A percentile compares a stretch with the other conserved stretches of the same genome.
Evolutionary conservation across 2,888 invertebrate genomes (phyloP).

Genomic region (Torymus tubicola): DNA sequence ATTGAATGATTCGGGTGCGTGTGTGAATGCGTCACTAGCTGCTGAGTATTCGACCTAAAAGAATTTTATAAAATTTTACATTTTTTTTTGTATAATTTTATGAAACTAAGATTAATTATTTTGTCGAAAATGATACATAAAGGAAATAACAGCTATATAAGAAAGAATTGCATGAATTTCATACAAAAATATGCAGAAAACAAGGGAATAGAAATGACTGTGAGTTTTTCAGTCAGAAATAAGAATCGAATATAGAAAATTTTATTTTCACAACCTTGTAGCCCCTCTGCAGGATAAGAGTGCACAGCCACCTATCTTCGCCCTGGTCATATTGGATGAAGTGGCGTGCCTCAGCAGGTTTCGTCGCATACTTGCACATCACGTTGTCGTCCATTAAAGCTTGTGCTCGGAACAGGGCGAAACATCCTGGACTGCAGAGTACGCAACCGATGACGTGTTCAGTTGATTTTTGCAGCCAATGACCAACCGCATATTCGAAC

Average conservation of each 20-base stretch:
- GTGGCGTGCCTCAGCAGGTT: slow-evolving; percentile 87
- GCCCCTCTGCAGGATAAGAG: slow-evolving; percentile 92
- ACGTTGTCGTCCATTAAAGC: slow-evolving; percentile 94
- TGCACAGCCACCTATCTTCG: slow-evolving; percentile 98
- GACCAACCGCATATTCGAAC: slow-evolving; percentile 94
- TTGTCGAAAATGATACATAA: too few species aligned
- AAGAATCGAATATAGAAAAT: too few species aligned
- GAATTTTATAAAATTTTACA: neutral
- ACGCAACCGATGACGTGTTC: slow-evolving; percentile 94
- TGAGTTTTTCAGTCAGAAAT: too few species aligned
- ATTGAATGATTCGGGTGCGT: slow-evolving; percentile 93
- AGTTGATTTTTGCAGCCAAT: slow-evolving; percentile 95
- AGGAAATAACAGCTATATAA: too few species aligned
- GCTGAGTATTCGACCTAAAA: slow-evolving; percentile 90
- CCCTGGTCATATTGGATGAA: slow-evolving; percentile 96
- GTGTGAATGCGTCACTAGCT: slow-evolving; percentile 95
- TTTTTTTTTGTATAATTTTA: too few species aligned
- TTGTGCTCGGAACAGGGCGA: slow-evolving; percentile 91
- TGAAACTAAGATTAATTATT: too few species aligned
- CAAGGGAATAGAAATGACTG: too few species aligned
- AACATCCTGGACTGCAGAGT: slow-evolving; percentile 94
- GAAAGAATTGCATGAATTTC: too few species aligned
- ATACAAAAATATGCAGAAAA: too few species aligned
- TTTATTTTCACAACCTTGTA: slow-evolving; percentile 79
- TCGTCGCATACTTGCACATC: slow-evolving; percentile 91